These are phyloP conservation scores for Prunella strophiata DNA, from an alignment of 2,797 vertebrate species.

Conservation along the genomic window DNA sequence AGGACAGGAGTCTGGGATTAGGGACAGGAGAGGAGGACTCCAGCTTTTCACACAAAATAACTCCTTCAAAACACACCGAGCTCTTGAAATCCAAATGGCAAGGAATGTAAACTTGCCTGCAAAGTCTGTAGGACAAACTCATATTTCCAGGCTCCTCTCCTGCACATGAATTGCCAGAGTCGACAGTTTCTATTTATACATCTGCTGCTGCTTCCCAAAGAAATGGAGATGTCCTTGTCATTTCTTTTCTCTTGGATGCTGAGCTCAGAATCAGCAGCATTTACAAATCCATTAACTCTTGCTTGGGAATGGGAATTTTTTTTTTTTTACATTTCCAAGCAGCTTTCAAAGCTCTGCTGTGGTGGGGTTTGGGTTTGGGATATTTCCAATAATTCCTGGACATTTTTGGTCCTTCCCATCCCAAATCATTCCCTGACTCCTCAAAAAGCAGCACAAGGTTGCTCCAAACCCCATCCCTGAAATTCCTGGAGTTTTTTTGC, in stretches of 20 bases:
- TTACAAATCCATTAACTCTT: background rate
- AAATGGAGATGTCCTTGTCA: background rate
- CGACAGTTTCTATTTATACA: conserved; percentile 23
- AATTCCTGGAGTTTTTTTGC: no score
- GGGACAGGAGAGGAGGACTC: background rate
- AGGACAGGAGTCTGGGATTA: accelerated
- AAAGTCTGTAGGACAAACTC: background rate
- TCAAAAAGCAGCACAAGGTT: accelerated
- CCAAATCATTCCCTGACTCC: background rate
- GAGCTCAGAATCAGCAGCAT: background rate
- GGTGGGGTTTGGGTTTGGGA: background rate
- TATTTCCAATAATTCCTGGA: background rate
- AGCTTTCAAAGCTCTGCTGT: background rate
- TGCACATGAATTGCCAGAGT: background rate
- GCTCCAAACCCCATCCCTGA: background rate
- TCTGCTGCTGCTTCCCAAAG: background rate
- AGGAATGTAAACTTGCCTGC: background rate
- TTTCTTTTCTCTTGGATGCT: background rate
- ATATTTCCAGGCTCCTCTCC: background rate
- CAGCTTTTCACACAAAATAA: background rate
- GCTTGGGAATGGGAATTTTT: accelerated
- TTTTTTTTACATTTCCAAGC: background rate
- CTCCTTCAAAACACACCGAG: background rate
- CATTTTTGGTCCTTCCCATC: background rate
- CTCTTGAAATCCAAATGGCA: background rate